Conservation (phyloP, 2,113 vertebrate species). For the Solea solea region DNA sequence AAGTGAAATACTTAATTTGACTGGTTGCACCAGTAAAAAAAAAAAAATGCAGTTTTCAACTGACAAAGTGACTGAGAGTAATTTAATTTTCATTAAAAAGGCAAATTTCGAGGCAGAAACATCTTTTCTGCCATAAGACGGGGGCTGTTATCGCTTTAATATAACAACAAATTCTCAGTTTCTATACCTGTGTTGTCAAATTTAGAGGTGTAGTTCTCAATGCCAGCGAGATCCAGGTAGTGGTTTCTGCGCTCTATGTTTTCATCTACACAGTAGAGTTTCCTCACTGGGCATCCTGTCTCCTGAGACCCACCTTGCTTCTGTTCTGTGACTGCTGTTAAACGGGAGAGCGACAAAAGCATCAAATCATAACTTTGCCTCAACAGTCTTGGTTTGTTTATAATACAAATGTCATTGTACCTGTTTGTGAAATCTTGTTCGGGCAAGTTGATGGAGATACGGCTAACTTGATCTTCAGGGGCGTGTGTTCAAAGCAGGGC, state of each 20-base stretch:
- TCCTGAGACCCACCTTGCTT: slow-evolving; percentile 33
- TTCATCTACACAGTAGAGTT: slow-evolving; percentile 87
- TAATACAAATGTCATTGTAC: slow-evolving; percentile 63
- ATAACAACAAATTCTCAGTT: neutral
- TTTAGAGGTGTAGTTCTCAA: slow-evolving; percentile 92
- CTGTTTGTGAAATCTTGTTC: slow-evolving; percentile 61
- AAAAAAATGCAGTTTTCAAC: no score
- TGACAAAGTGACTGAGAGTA: no score
- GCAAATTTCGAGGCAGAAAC: no score
- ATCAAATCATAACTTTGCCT: neutral
- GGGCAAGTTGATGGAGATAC: slow-evolving; percentile 84
- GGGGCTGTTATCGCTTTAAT: no score
- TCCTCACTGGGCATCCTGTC: slow-evolving; percentile 19
- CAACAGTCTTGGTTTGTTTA: neutral
- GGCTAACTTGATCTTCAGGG: slow-evolving; percentile 88
- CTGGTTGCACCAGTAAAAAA: no score
- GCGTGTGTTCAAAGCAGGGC: slow-evolving; percentile 82
- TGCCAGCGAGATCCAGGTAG: slow-evolving; percentile 93
- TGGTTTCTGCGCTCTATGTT: slow-evolving; percentile 96
- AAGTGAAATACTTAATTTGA: no score
- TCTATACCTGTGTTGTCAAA: slow-evolving; percentile 85
- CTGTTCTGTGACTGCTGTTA: slow-evolving; percentile 29
- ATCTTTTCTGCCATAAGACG: no score
- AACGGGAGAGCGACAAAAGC: neutral
- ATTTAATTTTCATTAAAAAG: no score